Base-by-base conservation (phyloP, 2,888 invertebrate species). In the Coelinius sp. region DNA sequence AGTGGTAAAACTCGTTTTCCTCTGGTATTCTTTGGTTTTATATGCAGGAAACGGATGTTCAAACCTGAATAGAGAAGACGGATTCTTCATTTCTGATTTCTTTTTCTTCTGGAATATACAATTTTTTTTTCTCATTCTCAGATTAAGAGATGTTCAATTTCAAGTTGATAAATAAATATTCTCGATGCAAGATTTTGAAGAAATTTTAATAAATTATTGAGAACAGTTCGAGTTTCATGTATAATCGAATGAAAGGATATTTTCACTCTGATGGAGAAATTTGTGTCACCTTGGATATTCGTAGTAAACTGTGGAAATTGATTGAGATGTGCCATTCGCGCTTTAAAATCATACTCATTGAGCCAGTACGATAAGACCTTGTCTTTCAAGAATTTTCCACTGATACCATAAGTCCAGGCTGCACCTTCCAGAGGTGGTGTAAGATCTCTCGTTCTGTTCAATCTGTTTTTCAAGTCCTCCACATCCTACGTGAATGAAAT, bases 31-130 rank as follows among this genome's bases (percentile, higher is more conserved):
- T 83, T 85, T 4, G 92, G 92, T 86, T 92, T 93, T 1, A 91
- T 90, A 78, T 92, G 93, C 17, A 94, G 84, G 83, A 92, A 95
- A 82, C 94, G 93, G 73, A 94, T 90, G 74, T 92, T 86, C 35
- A 91, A 81, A 8, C 92, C 92, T 83, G 62, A 6, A 69, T 73
- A 53, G 10, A 35, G 1, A 73, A 2, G 35, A 35, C 64, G 41
- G 25, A 63, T 4, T 31, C 31, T 31, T 31, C 8, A 41, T 2
- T 41, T 2, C n/a, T 8, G n/a, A 8, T 8, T 41, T 2, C 7
- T 31, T 31, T 31, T 5, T 31, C 7, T 35, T 10, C 6, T 1
- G 35, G 10, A 6, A 35, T 35, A 35, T 10, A 6, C 10, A 10
- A 1, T n/a, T n/a, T 10, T 10, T 41, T 41, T n/a, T 10, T 1